A percentile compares a stretch with the other conserved stretches of the same genome.
phyloP scores from a whole-genome alignment of 2,797 vertebrate genomes.

The Spheniscus humboldti region DNA sequence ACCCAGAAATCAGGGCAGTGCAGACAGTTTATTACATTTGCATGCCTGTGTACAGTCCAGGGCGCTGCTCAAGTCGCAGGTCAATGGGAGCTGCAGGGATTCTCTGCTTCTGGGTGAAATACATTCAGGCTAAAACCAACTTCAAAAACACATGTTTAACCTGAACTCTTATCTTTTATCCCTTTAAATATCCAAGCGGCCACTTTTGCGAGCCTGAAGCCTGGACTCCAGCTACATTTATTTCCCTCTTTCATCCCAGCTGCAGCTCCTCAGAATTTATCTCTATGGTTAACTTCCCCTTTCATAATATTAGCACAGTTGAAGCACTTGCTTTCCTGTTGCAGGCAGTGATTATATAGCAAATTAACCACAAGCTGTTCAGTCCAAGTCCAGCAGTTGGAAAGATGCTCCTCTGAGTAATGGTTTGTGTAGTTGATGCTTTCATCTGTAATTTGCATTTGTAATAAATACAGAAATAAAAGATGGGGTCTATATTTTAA shows the following conservation, averaged over 20 bases:
- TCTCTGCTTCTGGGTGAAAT: conserved; percentile 23
- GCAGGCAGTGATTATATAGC: conserved; percentile 81
- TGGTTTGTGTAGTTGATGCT: conserved; percentile 77
- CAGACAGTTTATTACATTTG: neutral
- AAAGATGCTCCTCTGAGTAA: conserved; percentile 79
- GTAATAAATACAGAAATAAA: conserved; percentile 78
- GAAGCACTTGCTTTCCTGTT: conserved; percentile 73
- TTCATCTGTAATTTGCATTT: conserved; percentile 79
- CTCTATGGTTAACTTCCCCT: conserved; percentile 77
- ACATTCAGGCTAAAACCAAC: conserved; percentile 1
- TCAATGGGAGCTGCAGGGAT: conserved; percentile 38
- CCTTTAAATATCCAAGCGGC: conserved; percentile 61
- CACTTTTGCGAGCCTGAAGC: conserved; percentile 58
- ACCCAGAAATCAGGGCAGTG: neutral
- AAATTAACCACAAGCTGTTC: conserved; percentile 84
- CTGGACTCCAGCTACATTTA: conserved; percentile 59
- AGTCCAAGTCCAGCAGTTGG: conserved; percentile 75
- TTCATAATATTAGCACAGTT: conserved; percentile 81
- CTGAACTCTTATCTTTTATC: conserved; percentile 58
- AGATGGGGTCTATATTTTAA: conserved; percentile 54
- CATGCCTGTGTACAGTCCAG: neutral
- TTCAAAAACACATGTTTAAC: conserved; percentile 55
- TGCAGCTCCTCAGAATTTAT: conserved; percentile 73
- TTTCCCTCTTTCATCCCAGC: conserved; percentile 70
- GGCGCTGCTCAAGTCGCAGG: neutral